Evolutionary conservation across 1,140 invertebrate species (phyloP), one percentile per base, ranked within the genome.

Genomic region (Drepana arcuata): DNA sequence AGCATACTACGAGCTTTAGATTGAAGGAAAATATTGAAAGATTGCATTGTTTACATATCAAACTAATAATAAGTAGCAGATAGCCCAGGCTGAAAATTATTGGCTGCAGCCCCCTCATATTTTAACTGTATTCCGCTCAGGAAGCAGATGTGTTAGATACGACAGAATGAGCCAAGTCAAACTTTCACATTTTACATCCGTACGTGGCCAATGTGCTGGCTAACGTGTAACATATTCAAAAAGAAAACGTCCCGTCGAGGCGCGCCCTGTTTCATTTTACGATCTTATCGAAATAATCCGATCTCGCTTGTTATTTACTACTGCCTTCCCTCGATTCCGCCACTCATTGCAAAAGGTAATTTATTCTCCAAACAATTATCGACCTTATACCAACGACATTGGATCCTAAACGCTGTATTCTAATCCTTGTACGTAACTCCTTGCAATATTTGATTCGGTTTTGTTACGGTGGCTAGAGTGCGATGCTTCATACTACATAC

Each of bases 211-310:
- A 54, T 51, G 48, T 50, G 38, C 34, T 52, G 47, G 52, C 39
- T 55, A 55, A 55, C 50, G 42, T 59, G 58, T 54, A 64, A 68
- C 51, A 58, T 68, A 72, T 73, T 73, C 72, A 71, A 65, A 65
- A 61, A 64, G 67, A 65, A 69, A 70, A 72, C 58, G 64, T 71
- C 67, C 68, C 60, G 50, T 50, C 45, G 62, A 62, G 60, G 52
- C 66, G 47, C 54, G 61, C 58, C 63, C 74, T 82, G 69, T 75
- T 82, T 79, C 74, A 72, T 78, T 75, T 75, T 78, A 82, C 67
- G 74, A 78, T 74, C 70, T 82, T 80, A 79, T 82, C 78, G 73
- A 80, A 77, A 82, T 82, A 79, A 80, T 82, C 71, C 71, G 70
- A 80, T 80, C 78, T 73, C 54, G 47, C 57, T 69, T 69, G 69